phyloP scores from a whole-genome alignment of 2,797 vertebrate genomes.

The Chaetophractus vellerosus region DNA sequence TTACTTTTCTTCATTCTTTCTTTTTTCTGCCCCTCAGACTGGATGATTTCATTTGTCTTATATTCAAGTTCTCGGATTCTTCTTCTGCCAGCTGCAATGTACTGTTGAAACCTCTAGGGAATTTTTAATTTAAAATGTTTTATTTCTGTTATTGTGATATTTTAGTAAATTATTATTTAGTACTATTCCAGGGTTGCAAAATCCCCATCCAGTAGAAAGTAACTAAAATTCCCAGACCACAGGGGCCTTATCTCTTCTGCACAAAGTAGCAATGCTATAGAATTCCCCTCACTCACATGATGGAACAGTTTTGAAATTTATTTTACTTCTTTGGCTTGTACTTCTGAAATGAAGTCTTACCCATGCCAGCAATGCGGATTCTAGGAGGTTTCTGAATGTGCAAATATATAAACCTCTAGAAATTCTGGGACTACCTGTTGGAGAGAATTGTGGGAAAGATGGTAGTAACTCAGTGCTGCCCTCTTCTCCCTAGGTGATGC shows the following conservation, averaged over 20 bases:
- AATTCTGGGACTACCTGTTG: neutral
- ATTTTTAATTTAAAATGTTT: no score
- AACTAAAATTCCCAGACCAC: neutral
- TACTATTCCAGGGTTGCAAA: neutral
- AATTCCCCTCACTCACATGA: neutral
- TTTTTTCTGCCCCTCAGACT: no score
- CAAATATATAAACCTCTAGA: neutral
- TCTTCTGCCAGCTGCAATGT: no score
- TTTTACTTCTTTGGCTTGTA: neutral
- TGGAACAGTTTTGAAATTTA: neutral
- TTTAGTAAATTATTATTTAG: neutral
- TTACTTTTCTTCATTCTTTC: no score
- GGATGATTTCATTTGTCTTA: no score
- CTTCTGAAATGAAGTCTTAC: neutral
- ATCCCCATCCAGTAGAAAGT: neutral
- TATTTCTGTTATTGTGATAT: no score
- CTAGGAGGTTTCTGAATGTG: neutral
- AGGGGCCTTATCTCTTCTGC: neutral
- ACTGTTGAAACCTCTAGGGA: no score
- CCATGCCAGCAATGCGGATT: neutral
- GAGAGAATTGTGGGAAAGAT: neutral
- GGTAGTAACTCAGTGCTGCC: neutral
- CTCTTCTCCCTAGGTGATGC: conserved; percentile 93
- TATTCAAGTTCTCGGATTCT: no score
- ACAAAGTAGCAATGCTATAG: neutral